A percentile compares a stretch with the other conserved stretches of the same genome.
phyloP scores from a whole-genome alignment of 2,888 invertebrate species.

The Platypus cylindrus region DNA sequence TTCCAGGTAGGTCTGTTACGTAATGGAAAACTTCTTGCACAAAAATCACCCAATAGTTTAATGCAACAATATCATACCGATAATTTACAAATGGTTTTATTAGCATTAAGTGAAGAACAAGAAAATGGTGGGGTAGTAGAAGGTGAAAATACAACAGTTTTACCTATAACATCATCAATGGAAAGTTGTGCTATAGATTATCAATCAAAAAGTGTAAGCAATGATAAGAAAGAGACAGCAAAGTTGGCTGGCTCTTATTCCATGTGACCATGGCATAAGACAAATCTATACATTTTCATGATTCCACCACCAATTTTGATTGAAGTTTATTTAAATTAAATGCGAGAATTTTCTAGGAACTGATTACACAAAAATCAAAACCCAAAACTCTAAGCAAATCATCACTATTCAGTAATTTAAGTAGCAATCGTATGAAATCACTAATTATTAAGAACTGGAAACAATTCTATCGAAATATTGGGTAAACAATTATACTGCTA shows the following conservation, averaged over 20 bases:
- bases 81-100: constrained; percentile 77
- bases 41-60: constrained; percentile 65
- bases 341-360: too few relatives aligned
- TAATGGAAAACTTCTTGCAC: constrained; percentile 71
- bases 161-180: constrained; percentile 10
- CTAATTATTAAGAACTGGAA: constrained; percentile 23
- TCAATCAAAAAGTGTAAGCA: constrained; percentile 23
- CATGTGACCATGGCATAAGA: too few relatives aligned
- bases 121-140: constrained; percentile 28
- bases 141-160: constrained; percentile 4
- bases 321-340: too few relatives aligned
- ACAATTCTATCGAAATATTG: constrained; percentile 22
- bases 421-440: constrained; percentile 18
- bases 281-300: too few relatives aligned
- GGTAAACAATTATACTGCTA: constrained; percentile 20
- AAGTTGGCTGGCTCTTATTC: too few relatives aligned
- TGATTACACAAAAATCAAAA: too few relatives aligned
- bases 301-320: too few relatives aligned
- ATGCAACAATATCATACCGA: constrained; percentile 54
- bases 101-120: constrained; percentile 60
- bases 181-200: constrained; percentile 18
- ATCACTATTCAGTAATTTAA: too few relatives aligned
- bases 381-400: too few relatives aligned
- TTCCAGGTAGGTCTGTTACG: constrained; percentile 82
- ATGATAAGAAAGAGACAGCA: too few relatives aligned